Base-by-base conservation (phyloP, 2,113 vertebrate genomes). In the Zapornia atra region DNA sequence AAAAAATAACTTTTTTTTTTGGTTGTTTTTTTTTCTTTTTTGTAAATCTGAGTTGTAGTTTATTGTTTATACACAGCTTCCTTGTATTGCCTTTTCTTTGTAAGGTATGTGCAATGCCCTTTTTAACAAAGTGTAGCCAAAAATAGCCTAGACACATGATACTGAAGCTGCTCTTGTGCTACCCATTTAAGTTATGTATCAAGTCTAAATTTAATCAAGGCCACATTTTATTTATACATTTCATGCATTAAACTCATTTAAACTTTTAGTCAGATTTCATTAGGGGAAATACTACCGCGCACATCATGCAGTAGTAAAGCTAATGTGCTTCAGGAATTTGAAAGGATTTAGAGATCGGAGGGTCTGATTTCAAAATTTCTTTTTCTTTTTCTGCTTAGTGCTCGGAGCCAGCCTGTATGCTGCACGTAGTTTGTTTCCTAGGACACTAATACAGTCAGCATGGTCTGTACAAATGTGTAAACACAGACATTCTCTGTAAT, bases 401-500 rank as follows among this genome's bases (percentile, higher is more conserved):
- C 96, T 98, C 92, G 86, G 66, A 98, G 97, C 96, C 97, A 96
- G 94, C 95, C 97, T 98, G 95, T 83, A 87, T 81, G 92, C 77
- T 57, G 95, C 91, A 73, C 83, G 56, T 40, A 86, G 97, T 97
- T 98, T 98, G 98, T 98, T 98, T 98, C 98, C 98, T 98, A 98
- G 97, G 98, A 97, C 97, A 95, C 98, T 98, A 98, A 98, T 97
- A 98, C 87, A 98, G 97, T 98, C 98, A 98, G 97, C 98, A 98
- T 98, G 98, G 98, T 90, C 97, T 94, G 93, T 95, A 97, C 95
- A 97, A 98, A 98, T 93, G 98, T 98, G 98, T 98, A 98, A 98
- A 98, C 98, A 98, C 96, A 98, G 98, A 98, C 98, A 98, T 98
- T 98, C 98, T 95, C 98, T 98, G 97, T 98, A 98, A 98, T 98